Percentiles rank a stretch among this genome's conserved stretches.
These are phyloP conservation scores for Nemotelus pantherinus DNA, from an alignment of 2,888 invertebrate genomes.

Conservation along the genomic window DNA sequence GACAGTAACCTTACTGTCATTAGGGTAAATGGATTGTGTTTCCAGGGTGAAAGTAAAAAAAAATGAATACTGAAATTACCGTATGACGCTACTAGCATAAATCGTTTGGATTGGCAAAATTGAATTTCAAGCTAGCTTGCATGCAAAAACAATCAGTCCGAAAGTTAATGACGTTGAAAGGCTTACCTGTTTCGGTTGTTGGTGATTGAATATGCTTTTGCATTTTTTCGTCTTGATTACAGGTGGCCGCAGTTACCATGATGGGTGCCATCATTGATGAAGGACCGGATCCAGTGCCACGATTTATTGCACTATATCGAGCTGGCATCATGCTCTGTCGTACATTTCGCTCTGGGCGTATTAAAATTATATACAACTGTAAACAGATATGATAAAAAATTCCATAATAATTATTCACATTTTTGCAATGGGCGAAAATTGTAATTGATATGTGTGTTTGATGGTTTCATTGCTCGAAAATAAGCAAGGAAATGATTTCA, in stretches of 20 bases:
- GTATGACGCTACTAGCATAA: too few relatives aligned
- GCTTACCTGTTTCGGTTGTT: slow-evolving; percentile 61
- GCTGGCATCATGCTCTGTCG: slow-evolving; percentile 88
- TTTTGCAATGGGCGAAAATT: not conserved
- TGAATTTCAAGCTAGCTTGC: too few relatives aligned
- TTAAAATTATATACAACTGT: slow-evolving; percentile 87
- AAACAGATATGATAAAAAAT: slow-evolving; percentile 29
- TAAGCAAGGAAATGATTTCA: too few relatives aligned
- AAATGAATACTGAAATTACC: too few relatives aligned
- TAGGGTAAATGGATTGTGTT: too few relatives aligned
- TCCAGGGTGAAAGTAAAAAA: too few relatives aligned
- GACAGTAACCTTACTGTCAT: too few relatives aligned
- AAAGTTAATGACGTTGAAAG: too few relatives aligned
- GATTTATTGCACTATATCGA: slow-evolving; percentile 71
- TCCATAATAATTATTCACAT: not conserved
- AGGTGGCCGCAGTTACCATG: slow-evolving; percentile 74
- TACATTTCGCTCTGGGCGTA: slow-evolving; percentile 89
- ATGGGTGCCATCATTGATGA: slow-evolving; percentile 77
- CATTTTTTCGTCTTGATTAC: slow-evolving; percentile 74
- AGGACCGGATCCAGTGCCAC: slow-evolving; percentile 70
- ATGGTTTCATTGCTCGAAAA: too few relatives aligned
- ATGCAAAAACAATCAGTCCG: too few relatives aligned
- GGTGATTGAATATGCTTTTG: slow-evolving; percentile 71
- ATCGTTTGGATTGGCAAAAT: too few relatives aligned
- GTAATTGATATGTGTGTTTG: too few relatives aligned